phyloP scores from a whole-genome alignment of 2,113 vertebrate genomes.

The Pachypanchax playfairii region DNA sequence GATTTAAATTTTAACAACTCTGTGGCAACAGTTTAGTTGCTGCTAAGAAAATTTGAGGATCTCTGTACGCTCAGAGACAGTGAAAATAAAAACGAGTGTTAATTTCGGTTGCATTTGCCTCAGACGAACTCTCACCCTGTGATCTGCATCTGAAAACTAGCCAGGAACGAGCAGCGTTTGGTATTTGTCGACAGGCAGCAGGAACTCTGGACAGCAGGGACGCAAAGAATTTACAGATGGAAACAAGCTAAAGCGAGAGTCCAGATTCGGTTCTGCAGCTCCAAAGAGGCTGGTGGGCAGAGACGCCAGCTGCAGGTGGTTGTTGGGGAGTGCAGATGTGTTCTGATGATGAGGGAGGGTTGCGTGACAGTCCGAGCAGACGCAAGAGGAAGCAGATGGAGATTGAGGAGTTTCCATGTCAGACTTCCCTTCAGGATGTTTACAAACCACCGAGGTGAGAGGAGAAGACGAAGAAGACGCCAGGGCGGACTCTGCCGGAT shows the following conservation, averaged over 20 bases:
- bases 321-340: background rate
- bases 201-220: conserved; percentile 48
- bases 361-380: conserved; percentile 71
- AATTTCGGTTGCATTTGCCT: too few relatives aligned
- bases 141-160: conserved; percentile 59
- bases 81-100: too few relatives aligned
- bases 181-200: conserved; percentile 67
- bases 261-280: conserved; percentile 37
- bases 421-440: conserved; percentile 47
- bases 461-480: conserved; percentile 80
- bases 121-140: too few relatives aligned
- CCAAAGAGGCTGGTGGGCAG: conserved; percentile 42
- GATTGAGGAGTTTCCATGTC: conserved; percentile 25
- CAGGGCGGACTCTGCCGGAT: conserved; percentile 21
- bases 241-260: conserved; percentile 46
- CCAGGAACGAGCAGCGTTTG: conserved; percentile 75
- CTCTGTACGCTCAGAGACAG: too few relatives aligned
- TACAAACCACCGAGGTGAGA: conserved; percentile 80
- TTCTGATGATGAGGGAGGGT: conserved; percentile 74
- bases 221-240: conserved; percentile 44
- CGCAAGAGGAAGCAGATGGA: conserved; percentile 51
- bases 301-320: conserved; percentile 7
- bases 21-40: background rate
- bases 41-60: conserved; percentile 7
- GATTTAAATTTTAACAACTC: conserved; percentile 3